Conservation (phyloP, 2,888 invertebrate species). For the Xestia ashworthii region DNA sequence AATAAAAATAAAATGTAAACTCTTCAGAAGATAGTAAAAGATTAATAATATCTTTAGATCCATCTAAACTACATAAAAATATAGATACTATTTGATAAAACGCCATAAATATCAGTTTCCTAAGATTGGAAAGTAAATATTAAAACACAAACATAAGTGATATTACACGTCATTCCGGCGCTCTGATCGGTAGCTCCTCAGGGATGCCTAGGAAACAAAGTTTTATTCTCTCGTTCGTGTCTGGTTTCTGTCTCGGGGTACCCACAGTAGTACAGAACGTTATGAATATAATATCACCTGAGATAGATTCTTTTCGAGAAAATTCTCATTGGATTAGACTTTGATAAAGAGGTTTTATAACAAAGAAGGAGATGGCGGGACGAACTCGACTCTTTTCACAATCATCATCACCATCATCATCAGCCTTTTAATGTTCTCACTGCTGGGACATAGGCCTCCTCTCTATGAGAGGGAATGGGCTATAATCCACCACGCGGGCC, state of each 20-base stretch:
- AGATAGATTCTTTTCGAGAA: conserved; percentile 7
- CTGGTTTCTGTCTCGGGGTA: conserved; percentile 13
- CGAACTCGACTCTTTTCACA: too few species aligned
- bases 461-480: too few species aligned
- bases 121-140: conserved; percentile 29
- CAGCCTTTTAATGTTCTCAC: too few species aligned
- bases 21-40: too few species aligned
- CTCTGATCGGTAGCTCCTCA: conserved; percentile 39
- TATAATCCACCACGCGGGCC: too few species aligned
- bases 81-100: not conserved
- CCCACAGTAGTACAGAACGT: conserved; percentile 19
- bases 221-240: conserved; percentile 25
- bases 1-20: not conserved
- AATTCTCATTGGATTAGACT: not conserved
- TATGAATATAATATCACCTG: conserved; percentile 43
- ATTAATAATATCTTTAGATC: not conserved
- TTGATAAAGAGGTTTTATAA: not conserved
- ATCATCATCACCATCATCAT: too few species aligned
- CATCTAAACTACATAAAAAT: not conserved
- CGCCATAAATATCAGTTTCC: not conserved
- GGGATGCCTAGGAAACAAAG: conserved; percentile 30
- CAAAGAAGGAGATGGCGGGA: too few species aligned
- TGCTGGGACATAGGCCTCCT: too few species aligned
- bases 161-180: conserved; percentile 28
- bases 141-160: conserved; percentile 30